Base-by-base conservation (phyloP, 2,113 vertebrate species). In the Syrrhaptes paradoxus region DNA sequence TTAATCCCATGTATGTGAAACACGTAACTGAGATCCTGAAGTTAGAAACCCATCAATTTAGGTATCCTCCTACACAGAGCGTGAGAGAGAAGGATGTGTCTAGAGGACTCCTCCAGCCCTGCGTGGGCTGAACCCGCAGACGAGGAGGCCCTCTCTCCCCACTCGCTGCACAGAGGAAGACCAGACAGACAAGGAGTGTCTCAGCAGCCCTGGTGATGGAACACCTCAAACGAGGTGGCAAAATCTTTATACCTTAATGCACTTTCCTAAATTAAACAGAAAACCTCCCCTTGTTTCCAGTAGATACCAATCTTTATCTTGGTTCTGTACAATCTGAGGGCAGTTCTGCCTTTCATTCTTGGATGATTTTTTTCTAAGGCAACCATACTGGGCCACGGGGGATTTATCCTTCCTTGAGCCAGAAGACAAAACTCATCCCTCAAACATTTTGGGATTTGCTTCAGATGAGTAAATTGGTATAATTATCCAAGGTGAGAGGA, bases 31-130 rank as follows among this genome's bases (percentile, higher is more conserved):
- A 71, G 41, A 62, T 11, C 14, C 11, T 5, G 1, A 80, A 61
- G 43, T 59, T 45, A 54, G 41, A 41, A 73, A 58, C 8, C 7
- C 9, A 21, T 13, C 41, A 21, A 12, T 48, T 22, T 19, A 48
- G 29, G 43, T 41, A 41, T 41, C 26, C 22, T 67, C 31, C 52
- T 11, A 34, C 17, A 18, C 0, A 1, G 34, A 34, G 7, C 65
- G 25, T 1, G 0, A 28, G 31, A 61, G 17, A 84, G n/a, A 22
- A 90, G 62, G 43, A 46, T 0, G 0, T 2, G 7, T 17, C 58
- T 1, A 0, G 2, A 61, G 22, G 54, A 31, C 7, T 62, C 46
- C 34, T 51, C 17, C 18, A 36, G 76, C 12, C 36, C 57, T 36
- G 17, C 54, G 14, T 6, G n/a, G 34, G 17, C 26, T 86, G 46